Evolutionary conservation across 37 sponge, comb jelly and placozoan species (phyloP).

Genomic region (Sycon ciliatum): DNA sequence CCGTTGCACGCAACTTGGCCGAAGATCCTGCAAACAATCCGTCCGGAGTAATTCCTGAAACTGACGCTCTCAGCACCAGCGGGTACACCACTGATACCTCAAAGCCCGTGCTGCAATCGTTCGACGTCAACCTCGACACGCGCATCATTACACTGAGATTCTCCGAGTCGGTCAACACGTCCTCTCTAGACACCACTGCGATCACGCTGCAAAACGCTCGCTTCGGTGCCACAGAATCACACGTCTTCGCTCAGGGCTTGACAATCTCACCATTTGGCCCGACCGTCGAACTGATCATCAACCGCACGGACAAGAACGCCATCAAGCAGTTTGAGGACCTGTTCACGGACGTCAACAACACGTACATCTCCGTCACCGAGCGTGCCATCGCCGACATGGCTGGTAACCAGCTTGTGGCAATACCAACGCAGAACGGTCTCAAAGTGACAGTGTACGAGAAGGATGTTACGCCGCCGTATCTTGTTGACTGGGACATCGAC

Average conservation of each 20-base stretch:
- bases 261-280: constrained; percentile 39
- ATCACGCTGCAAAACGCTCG: constrained; percentile 47
- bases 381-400: constrained; percentile 42
- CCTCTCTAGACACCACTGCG: constrained; percentile 49
- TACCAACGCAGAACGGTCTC: constrained; percentile 26
- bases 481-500: constrained; percentile 63
- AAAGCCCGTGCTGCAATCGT: constrained; percentile 41
- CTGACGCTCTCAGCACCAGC: constrained; percentile 15
- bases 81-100: constrained; percentile 50
- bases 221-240: constrained; percentile 5
- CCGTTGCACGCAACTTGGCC: neutral
- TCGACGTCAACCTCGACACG: constrained; percentile 53
- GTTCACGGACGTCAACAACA: constrained; percentile 47
- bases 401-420: constrained; percentile 51
- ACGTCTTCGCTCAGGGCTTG: constrained; percentile 51
- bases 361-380: constrained; percentile 41
- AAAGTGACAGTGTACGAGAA: constrained; percentile 40
- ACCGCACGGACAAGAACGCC: constrained; percentile 61
- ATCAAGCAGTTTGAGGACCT: constrained; percentile 54
- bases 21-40: neutral
- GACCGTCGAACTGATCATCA: constrained; percentile 30
- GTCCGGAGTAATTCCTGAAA: neutral
- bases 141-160: constrained; percentile 52
- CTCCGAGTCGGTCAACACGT: constrained; percentile 64
- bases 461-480: constrained; percentile 53